Percentiles rank a stretch among this genome's conserved stretches.
These are phyloP conservation scores for Chromobotia macracanthus DNA, from an alignment of 2,797 vertebrate species.

Conservation along the genomic window DNA sequence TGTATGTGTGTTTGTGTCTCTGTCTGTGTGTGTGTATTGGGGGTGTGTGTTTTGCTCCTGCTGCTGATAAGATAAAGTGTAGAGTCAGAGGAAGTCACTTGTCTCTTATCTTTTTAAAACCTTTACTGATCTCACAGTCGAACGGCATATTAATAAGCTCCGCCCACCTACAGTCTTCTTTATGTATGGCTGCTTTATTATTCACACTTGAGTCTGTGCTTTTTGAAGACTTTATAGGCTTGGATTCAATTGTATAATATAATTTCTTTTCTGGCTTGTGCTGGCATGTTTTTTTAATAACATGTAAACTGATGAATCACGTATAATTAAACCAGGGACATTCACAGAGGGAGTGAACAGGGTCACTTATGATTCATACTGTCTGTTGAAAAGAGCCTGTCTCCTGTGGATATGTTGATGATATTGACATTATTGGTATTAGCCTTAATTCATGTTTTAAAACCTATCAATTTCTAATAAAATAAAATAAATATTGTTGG, in stretches of 20 bases:
- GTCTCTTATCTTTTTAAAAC: slow-evolving; percentile 23
- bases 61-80: slow-evolving; percentile 36
- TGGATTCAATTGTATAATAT: no score
- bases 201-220: background rate
- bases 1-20: background rate
- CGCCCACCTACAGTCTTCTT: background rate
- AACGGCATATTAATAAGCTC: slow-evolving; percentile 3
- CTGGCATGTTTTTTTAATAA: background rate
- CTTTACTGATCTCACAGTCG: slow-evolving; percentile 20
- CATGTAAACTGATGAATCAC: background rate
- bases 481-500: no score
- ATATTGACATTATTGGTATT: no score
- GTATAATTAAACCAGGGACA: background rate
- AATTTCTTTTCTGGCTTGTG: background rate
- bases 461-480: no score
- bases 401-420: no score
- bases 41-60: background rate
- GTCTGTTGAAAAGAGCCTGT: background rate
- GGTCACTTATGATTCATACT: no score
- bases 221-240: no score
- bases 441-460: no score
- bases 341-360: background rate
- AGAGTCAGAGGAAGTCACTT: slow-evolving; percentile 33
- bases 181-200: background rate
- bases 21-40: background rate